Base-by-base conservation (phyloP, 2,113 vertebrate species). In the Sylvia atricapilla region DNA sequence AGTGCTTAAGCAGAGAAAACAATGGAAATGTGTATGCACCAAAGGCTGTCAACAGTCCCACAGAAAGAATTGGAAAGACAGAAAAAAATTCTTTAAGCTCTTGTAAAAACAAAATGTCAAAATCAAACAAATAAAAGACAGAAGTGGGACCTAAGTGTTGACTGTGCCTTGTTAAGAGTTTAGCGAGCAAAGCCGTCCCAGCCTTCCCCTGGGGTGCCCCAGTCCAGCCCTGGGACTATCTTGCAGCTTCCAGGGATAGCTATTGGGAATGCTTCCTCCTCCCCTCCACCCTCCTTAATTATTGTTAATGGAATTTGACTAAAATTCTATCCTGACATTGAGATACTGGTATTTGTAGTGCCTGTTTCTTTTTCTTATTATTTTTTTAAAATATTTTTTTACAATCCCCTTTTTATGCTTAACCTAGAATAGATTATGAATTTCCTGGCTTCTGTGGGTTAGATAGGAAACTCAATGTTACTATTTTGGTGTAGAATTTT, bases 391-490 rank as follows among this genome's bases (percentile, higher is more conserved):
- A 28, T 13, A 13, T 56, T 56, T 49, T 28, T 69, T 84, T 49
- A 63, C 35, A 89, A 75, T 83, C 31, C 77, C 13, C 17, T 74
- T 87, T 84, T 79, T 55, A 22, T 59, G 35, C 56, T 96, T 91
- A 97, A 94, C 73, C 91, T 95, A 72, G 70, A 98, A 93, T 59
- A 91, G 73, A 78, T 89, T 96, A 86, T 96, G 76, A 97, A 98
- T 97, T 97, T 98, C 97, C 97, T 98, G 97, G 94, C 92, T 98
- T 86, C 25, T 56, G 95, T 94, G 95, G 94, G 94, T 96, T 93
- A 96, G 84, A 94, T 96, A 97, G 89, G 83, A 97, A 91, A 96
- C 62, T 91, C 73, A 83, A 10, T 90, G 96, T 95, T 97, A 94
- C 96, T 97, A 97, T 98, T 98, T 96, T 97, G 82, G 97, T 95